Evolutionary conservation across 53 echinoderm and acorn worm species (phyloP).

Genomic region (Paelopatides confundens): DNA sequence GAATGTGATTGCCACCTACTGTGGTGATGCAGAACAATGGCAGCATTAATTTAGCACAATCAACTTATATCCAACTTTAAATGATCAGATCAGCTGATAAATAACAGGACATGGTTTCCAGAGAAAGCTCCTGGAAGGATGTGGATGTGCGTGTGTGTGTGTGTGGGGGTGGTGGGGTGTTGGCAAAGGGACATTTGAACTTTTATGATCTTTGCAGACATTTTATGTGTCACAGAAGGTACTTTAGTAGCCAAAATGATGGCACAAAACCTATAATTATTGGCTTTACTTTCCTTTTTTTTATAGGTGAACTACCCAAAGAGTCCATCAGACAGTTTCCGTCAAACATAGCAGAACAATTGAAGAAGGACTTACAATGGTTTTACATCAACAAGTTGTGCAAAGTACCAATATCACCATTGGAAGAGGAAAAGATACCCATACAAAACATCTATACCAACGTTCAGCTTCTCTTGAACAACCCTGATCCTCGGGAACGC

Average conservation of each 20-base stretch:
- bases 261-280: background rate
- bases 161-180: too few species aligned
- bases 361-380: constrained; percentile 39
- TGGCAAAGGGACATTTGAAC: too few species aligned
- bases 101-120: too few species aligned
- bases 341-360: background rate
- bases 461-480: constrained; percentile 1
- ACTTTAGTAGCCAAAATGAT: background rate
- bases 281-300: background rate
- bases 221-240: too few species aligned
- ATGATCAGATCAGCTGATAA: too few species aligned
- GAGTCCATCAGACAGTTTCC: background rate
- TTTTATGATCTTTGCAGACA: too few species aligned
- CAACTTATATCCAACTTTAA: too few species aligned
- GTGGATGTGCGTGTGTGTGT: too few species aligned
- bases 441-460: constrained; percentile 35
- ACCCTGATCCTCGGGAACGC: background rate
- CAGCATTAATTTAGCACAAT: too few species aligned
- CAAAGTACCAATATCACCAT: constrained; percentile 34
- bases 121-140: too few species aligned
- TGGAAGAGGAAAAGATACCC: constrained; percentile 9
- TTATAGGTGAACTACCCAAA: background rate
- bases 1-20: too few species aligned
- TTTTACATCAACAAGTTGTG: constrained; percentile 35
- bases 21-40: too few species aligned